Percentiles rank a stretch among this genome's conserved stretches.
These are phyloP conservation scores for Poeciliopsis prolifica DNA, from an alignment of 2,113 vertebrate species.

Conservation along the genomic window DNA sequence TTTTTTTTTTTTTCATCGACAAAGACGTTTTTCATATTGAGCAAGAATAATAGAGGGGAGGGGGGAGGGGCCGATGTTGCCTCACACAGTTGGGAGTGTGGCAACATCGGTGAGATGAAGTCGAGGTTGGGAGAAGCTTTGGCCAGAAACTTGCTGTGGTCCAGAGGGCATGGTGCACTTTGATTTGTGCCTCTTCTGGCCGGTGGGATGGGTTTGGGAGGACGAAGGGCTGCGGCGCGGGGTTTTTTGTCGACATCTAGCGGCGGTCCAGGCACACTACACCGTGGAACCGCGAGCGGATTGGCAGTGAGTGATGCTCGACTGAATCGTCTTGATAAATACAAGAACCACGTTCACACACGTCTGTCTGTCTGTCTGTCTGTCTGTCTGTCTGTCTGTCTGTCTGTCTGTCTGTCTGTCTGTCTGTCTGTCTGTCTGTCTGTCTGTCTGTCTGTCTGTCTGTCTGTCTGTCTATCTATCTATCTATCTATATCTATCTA, in stretches of 20 bases:
- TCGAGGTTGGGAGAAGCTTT: not conserved
- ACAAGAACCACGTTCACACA: not conserved
- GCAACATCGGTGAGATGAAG: not conserved
- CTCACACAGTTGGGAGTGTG: not conserved
- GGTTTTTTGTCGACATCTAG: constrained; percentile 71
- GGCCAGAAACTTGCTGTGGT: constrained; percentile 36
- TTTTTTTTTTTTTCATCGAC: no score
- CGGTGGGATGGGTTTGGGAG: not conserved
- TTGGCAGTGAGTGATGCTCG: constrained; percentile 47
- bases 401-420: no score
- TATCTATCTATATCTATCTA: no score
- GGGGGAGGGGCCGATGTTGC: no score
- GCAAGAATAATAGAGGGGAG: no score
- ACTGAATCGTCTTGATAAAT: constrained; percentile 22
- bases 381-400: no score
- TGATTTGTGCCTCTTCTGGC: not conserved
- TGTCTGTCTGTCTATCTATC: no score
- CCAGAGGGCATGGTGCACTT: not conserved
- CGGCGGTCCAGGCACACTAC: constrained; percentile 42
- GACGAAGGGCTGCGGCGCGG: constrained; percentile 14
- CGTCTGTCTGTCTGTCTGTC: no score
- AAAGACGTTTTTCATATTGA: no score
- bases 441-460: no score
- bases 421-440: no score
- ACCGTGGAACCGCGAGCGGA: constrained; percentile 5